These are phyloP conservation scores for Acanthurus leucopareius DNA, from an alignment of 2,797 vertebrate species.

Conservation along the genomic window DNA sequence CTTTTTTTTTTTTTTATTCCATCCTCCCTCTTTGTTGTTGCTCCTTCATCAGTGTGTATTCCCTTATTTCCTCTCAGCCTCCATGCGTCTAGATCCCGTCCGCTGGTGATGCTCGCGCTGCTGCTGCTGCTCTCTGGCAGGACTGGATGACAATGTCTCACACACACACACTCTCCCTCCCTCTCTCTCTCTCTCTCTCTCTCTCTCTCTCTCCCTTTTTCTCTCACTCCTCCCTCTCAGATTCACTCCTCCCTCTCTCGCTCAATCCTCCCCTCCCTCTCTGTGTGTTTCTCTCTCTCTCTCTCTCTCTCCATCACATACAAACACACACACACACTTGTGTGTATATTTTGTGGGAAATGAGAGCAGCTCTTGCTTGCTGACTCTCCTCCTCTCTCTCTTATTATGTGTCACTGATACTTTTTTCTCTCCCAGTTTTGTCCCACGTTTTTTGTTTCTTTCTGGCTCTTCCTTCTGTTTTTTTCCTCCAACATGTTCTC, in stretches of 20 bases:
- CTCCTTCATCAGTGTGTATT: slow-evolving; percentile 69
- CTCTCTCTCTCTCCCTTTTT: background rate
- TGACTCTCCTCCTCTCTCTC: slow-evolving; percentile 50
- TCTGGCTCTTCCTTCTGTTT: slow-evolving; percentile 16
- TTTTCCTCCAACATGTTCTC: background rate
- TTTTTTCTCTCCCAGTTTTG: slow-evolving; percentile 41
- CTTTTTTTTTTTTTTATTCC: slow-evolving; percentile 70
- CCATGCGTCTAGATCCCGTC: slow-evolving; percentile 69
- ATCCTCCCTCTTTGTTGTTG: slow-evolving; percentile 61
- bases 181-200: background rate
- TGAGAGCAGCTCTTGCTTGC: slow-evolving; percentile 65
- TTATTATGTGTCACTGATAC: slow-evolving; percentile 70
- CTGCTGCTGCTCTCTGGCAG: slow-evolving; percentile 77
- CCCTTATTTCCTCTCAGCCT: slow-evolving; percentile 57
- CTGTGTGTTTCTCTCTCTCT: slow-evolving; percentile 8
- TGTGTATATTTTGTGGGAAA: slow-evolving; percentile 78
- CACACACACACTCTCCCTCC: slow-evolving; percentile 34
- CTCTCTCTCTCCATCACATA: slow-evolving; percentile 7
- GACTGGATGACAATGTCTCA: slow-evolving; percentile 79
- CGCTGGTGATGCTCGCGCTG: slow-evolving; percentile 63
- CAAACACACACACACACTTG: slow-evolving; percentile 60
- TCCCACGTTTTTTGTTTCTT: slow-evolving; percentile 36
- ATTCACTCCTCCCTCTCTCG: slow-evolving; percentile 61
- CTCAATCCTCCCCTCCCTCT: slow-evolving; percentile 46
- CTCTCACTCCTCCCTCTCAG: slow-evolving; percentile 55